Evolutionary conservation across 1,140 invertebrate species (phyloP).

Genomic region (Zeugodacus cucurbitae): DNA sequence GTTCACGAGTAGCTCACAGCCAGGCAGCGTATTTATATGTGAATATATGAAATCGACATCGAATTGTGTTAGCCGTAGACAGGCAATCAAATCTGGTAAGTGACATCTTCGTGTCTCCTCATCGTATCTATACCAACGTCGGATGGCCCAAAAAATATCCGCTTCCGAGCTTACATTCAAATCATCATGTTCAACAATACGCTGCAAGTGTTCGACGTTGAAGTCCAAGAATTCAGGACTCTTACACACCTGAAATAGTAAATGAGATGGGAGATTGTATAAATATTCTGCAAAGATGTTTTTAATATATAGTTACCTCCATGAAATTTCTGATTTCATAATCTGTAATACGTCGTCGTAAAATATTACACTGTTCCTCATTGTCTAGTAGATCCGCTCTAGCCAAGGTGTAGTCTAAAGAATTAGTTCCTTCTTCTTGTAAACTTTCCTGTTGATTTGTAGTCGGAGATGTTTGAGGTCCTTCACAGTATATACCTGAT

Average conservation of each 20-base stretch:
- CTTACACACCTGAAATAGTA: background rate
- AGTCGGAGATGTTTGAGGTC: background rate
- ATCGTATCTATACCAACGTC: background rate
- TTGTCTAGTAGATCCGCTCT: background rate
- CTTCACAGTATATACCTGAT: background rate
- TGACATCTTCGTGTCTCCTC: background rate
- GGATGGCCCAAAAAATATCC: background rate
- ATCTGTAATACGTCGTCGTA: background rate
- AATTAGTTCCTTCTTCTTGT: background rate
- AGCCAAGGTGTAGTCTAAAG: background rate
- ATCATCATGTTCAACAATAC: background rate
- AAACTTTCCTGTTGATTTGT: background rate
- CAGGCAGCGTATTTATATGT: background rate
- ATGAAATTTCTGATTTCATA: slow-evolving; percentile 8
- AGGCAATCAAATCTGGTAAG: background rate
- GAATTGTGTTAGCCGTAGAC: background rate
- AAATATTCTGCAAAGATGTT: too few relatives aligned
- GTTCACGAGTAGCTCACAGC: background rate
- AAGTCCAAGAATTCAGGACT: background rate
- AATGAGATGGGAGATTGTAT: background rate
- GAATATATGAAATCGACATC: background rate
- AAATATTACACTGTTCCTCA: background rate
- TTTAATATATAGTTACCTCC: background rate
- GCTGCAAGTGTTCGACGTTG: background rate
- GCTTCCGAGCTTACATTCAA: background rate